Percentiles rank a stretch among this genome's conserved stretches.
phyloP scores from a whole-genome alignment of 2,888 invertebrate species.

The Eucera pruinosa region DNA sequence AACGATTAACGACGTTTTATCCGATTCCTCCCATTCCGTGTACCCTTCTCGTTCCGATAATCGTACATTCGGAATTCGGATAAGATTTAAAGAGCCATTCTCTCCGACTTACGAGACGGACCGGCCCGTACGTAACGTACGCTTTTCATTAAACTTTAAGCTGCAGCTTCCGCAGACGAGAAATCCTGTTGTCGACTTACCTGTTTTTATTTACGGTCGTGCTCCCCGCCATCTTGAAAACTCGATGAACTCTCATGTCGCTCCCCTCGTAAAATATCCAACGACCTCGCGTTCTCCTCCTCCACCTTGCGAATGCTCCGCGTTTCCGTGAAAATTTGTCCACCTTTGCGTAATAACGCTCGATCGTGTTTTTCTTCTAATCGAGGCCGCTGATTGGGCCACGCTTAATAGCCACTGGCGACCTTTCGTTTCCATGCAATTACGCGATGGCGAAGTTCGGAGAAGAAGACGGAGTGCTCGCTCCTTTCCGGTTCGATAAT shows the following conservation, averaged over 20 bases:
- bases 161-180: slow-evolving; percentile 11
- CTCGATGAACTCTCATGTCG: neutral
- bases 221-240: neutral
- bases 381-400: neutral
- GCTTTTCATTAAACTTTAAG: slow-evolving; percentile 68
- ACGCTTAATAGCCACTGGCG: neutral
- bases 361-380: too few relatives aligned
- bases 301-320: too few relatives aligned
- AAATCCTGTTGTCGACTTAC: slow-evolving; percentile 40
- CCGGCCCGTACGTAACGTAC: slow-evolving; percentile 42
- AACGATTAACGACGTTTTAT: slow-evolving; percentile 73
- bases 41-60: slow-evolving; percentile 68
- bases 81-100: slow-evolving; percentile 73
- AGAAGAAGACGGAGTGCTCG: neutral
- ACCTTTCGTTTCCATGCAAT: too few relatives aligned
- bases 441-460: neutral
- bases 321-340: too few relatives aligned
- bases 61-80: slow-evolving; percentile 70
- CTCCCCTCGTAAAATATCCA: too few relatives aligned
- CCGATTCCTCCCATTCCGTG: slow-evolving; percentile 73
- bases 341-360: too few relatives aligned
- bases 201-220: slow-evolving; percentile 33
- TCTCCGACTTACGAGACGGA: slow-evolving; percentile 55
- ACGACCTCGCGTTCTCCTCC: neutral
- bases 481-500: slow-evolving; percentile 34